Evolutionary conservation across 2,888 invertebrate species (phyloP).

Genomic region (Aspidiotus rigidus): DNA sequence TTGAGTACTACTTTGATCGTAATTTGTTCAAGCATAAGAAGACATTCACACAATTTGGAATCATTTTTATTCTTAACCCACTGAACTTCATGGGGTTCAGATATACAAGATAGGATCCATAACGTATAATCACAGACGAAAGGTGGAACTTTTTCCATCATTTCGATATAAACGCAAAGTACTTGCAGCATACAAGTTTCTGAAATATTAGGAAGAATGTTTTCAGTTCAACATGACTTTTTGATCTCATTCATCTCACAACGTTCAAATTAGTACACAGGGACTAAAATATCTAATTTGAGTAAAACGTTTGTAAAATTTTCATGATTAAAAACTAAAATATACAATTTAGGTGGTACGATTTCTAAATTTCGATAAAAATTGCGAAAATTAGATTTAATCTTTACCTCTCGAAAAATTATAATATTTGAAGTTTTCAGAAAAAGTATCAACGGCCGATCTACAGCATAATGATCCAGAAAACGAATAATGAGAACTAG

Average conservation of each 20-base stretch:
- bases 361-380: not conserved
- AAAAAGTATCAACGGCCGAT: constrained; percentile 26
- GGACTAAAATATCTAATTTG: not conserved
- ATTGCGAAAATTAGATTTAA: not conserved
- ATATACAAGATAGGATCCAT: constrained; percentile 7
- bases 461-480: constrained; percentile 14
- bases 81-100: not conserved
- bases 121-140: constrained; percentile 5
- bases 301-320: not conserved
- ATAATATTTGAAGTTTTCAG: constrained; percentile 18
- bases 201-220: not conserved
- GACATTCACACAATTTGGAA: constrained; percentile 27
- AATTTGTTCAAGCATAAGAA: constrained; percentile 19
- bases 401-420: constrained; percentile 16
- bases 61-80: constrained; percentile 23
- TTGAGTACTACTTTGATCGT: constrained; percentile 9
- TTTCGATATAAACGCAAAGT: constrained; percentile 18
- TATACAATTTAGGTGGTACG: not conserved
- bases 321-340: too few relatives aligned
- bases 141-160: not conserved
- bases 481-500: constrained; percentile 5
- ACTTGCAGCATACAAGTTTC: constrained; percentile 29
- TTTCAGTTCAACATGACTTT: too few relatives aligned
- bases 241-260: too few relatives aligned
- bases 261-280: not conserved